Evolutionary conservation across 2,888 invertebrate species (phyloP).

Genomic region (Caenorhabditis becei): DNA sequence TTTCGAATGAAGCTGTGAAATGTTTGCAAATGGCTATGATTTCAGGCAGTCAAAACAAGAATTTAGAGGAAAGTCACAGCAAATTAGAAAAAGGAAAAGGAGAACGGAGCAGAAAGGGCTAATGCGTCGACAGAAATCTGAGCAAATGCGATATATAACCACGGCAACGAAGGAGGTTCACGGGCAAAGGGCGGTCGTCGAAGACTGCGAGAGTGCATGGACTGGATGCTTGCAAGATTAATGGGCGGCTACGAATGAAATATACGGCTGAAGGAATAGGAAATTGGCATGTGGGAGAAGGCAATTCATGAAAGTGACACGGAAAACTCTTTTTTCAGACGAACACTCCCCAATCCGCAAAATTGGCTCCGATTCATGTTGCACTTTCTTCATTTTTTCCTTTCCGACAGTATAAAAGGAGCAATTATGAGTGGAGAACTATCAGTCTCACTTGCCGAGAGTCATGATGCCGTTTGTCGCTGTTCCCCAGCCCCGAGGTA

Average conservation of each 20-base stretch:
- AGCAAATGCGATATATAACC: conserved; percentile 1
- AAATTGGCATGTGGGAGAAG: background rate
- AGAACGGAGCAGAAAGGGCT: background rate
- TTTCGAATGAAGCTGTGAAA: background rate
- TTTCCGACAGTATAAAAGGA: conserved; percentile 24
- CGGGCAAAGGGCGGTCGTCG: background rate
- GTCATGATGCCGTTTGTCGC: conserved; percentile 54
- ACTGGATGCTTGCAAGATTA: conserved; percentile 26
- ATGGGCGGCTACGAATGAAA: conserved; percentile 5
- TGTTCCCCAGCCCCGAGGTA: conserved; percentile 40
- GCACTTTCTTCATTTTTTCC: conserved; percentile 29
- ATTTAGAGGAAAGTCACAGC: no score
- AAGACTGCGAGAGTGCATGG: conserved; percentile 22
- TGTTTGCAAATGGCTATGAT: no score
- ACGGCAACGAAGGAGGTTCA: conserved; percentile 7
- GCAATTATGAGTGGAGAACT: background rate
- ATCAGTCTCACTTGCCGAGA: conserved; percentile 37
- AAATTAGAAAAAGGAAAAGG: background rate
- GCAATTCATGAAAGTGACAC: background rate
- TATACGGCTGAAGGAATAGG: conserved; percentile 4
- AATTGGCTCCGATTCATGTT: conserved; percentile 12
- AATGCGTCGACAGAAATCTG: background rate
- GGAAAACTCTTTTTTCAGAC: background rate
- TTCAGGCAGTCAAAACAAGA: no score
- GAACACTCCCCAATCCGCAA: background rate